Base-by-base conservation (phyloP, 2,113 vertebrate species). In the Miniopterus natalensis region DNA sequence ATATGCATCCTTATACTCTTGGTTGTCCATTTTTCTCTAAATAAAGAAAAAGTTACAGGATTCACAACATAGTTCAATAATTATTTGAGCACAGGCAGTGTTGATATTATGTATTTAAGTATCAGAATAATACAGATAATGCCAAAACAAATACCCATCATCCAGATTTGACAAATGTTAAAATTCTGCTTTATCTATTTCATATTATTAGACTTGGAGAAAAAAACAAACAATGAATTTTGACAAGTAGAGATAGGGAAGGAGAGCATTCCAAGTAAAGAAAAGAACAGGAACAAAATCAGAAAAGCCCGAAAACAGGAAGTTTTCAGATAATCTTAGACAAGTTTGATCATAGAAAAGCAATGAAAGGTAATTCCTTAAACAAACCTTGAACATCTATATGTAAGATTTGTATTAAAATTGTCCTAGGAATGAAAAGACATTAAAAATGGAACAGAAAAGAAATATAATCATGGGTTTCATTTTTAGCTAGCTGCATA, bases 11-110 rank as follows among this genome's bases (percentile, higher is more conserved):
- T 94, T 97, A 88, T 99, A 99, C 90, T 99, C 98, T 47, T 98
- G 97, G 1, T 98, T 98, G 84, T 99, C 99, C 98, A 99, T 98
- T 98, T 99, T 99, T 83, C 97, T 99, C 99, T 99, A 96, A 68
- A 86, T 90, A 11, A 36, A 95, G 94, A 66, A 96, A 96, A 97
- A 59, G 74, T 95, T 61, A 94, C 0, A 95, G 61, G 31, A 74
- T 87, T 89, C 84, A 92, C 25, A 92, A 75, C 29, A 95, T 12
- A 95, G 73, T 75, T 89, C 27, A 93, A 13, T 73, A 70, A 80
- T 57, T 55, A 83, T 59, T 51, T 90, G 8, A 66, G 3, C 27
- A 88, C 45, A 36, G 36, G 36, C 2, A 36, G 36, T 36, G 36
- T 36, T 36, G 2, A 81, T 47, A 18, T 90, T 88, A 53, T 83